Evolutionary conservation across 2,888 invertebrate species (phyloP).

Genomic region (Chalcis sispes): DNA sequence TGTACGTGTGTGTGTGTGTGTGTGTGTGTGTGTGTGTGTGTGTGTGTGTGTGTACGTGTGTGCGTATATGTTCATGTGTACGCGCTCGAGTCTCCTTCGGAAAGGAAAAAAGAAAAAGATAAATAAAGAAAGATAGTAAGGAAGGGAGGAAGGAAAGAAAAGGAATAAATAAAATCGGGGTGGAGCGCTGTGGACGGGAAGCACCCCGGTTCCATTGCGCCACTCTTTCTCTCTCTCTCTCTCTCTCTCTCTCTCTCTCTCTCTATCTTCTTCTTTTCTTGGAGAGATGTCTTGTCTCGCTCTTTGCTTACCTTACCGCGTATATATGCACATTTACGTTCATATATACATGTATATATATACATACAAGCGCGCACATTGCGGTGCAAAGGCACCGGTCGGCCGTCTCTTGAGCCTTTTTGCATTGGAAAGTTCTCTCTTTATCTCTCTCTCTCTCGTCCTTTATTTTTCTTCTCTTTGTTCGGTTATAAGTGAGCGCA

Average conservation of each 20-base stretch:
- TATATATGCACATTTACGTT: slow-evolving; percentile 22
- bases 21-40: no score
- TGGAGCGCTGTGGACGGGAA: slow-evolving; percentile 46
- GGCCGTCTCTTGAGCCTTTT: slow-evolving; percentile 12
- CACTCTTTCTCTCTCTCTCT: neutral
- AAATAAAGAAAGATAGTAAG: slow-evolving; percentile 2
- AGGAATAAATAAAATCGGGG: slow-evolving; percentile 55
- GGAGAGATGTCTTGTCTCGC: slow-evolving; percentile 19
- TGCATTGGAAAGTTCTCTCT: slow-evolving; percentile 37
- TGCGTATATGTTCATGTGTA: no score
- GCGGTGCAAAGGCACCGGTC: slow-evolving; percentile 11
- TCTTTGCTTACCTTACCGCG: neutral
- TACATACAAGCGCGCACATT: neutral
- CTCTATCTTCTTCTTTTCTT: neutral
- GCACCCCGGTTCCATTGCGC: slow-evolving; percentile 38
- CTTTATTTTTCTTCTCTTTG: slow-evolving; percentile 28
- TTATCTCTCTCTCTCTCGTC: neutral
- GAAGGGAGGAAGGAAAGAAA: neutral
- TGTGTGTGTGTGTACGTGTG: no score
- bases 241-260: slow-evolving; percentile 12
- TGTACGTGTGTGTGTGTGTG: no score
- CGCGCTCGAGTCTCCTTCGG: no score
- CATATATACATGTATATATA: slow-evolving; percentile 39
- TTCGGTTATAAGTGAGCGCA: neutral
- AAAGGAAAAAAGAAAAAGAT: neutral